Base-by-base conservation (phyloP, 1,140 invertebrate species). In the Hypothenemus hampei region DNA sequence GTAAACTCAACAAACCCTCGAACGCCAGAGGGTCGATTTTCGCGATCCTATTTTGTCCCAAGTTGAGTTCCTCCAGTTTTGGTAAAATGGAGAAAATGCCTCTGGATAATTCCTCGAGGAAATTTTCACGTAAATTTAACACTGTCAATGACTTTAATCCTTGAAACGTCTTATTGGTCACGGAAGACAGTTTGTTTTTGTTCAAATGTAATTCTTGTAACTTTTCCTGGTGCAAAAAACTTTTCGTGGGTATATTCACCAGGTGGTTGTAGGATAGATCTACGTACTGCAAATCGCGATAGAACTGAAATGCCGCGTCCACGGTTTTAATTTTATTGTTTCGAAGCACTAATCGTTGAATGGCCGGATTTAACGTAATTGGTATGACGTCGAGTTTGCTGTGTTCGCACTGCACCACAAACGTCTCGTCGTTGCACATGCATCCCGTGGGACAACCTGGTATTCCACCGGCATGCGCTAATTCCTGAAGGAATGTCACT, bases 301-400 rank as follows among this genome's bases (percentile, higher is more conserved):
- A 94, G 71, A 93, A 92, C 61, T 86, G 84, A 67, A 93, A 89
- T 2, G 87, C 87, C 7, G 84, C 83, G 68, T 91, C 88, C 33
- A 94, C 86, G 15, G 83, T 87, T 69, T 89, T 89, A 62, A 94
- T 91, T 61, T 83, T 83, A 69, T 92, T 94, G 66, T 87, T 88
- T 62, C 84, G 82, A 22, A 94, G 80, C 37, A 88, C 83, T 47
- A 92, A 80, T 18, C 87, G 77, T 69, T 89, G 86, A 46, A 93
- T 88, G 60, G 85, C 86, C 3, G 92, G 92, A 72, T 94, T 95
- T 33, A 95, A 76, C 1, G 91, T 88, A 60, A 94, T 93, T 26
- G 91, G 92, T 35, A 94, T 82, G 11, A 92, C 87, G 72, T 93
- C 89, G 31, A 94, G 75, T 54, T 85, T 87, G 60, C 86, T 89